A percentile compares a stretch with the other conserved stretches of the same genome.
phyloP scores from a whole-genome alignment of 2,113 vertebrate species.

The Clinocottus analis region DNA sequence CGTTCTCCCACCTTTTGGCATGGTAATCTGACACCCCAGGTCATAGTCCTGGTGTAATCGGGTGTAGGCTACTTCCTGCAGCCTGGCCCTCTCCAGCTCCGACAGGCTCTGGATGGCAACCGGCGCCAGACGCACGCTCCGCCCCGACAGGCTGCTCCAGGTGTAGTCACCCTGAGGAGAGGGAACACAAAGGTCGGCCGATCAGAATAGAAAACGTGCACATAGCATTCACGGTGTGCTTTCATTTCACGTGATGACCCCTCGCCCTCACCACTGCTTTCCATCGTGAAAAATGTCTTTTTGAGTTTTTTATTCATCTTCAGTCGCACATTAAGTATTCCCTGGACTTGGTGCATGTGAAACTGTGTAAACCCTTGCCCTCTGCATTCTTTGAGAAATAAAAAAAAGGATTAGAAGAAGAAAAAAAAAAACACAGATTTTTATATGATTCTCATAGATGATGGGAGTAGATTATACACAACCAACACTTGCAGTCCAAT shows the following conservation, averaged over 20 bases:
- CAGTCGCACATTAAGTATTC: background rate
- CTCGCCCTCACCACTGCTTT: background rate
- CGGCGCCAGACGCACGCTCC: conserved; percentile 89
- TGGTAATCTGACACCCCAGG: conserved; percentile 94
- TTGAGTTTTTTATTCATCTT: background rate
- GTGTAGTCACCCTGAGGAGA: conserved; percentile 91
- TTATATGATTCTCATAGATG: background rate
- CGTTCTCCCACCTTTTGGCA: conserved; percentile 90
- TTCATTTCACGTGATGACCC: background rate
- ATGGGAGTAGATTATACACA: background rate
- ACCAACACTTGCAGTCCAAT: background rate
- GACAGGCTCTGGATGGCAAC: conserved; percentile 93
- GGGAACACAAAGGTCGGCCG: background rate
- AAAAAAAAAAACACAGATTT: background rate
- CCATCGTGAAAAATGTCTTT: background rate
- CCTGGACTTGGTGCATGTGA: conserved; percentile 2
- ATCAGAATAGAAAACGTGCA: background rate
- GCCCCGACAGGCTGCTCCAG: conserved; percentile 96
- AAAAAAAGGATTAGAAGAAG: background rate
- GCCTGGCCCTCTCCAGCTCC: conserved; percentile 90
- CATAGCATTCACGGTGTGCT: too few relatives aligned
- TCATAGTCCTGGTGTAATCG: conserved; percentile 95
- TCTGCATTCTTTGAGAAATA: background rate
- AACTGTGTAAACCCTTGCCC: conserved; percentile 1
- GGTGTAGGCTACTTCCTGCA: conserved; percentile 94